phyloP scores from a whole-genome alignment of 2,888 invertebrate species.

The Orthosia cruda region DNA sequence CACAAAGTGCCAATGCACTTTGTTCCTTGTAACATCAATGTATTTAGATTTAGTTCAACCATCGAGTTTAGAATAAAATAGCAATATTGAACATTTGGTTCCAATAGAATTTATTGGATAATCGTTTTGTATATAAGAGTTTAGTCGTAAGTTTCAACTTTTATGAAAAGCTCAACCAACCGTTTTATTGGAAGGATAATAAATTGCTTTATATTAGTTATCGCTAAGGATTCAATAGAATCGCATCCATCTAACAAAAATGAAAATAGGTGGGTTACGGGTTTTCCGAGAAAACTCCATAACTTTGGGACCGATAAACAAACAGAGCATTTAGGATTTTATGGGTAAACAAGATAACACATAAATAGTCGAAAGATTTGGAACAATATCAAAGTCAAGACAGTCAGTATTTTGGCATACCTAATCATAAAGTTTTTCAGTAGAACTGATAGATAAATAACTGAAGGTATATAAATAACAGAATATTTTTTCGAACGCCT shows the following conservation, averaged over 20 bases:
- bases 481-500: too few species aligned
- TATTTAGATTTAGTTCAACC: background rate
- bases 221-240: background rate
- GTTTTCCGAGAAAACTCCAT: slow-evolving; percentile 34
- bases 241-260: background rate
- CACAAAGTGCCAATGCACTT: slow-evolving; percentile 37
- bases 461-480: too few species aligned
- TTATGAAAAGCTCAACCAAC: background rate
- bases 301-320: slow-evolving; percentile 35
- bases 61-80: background rate
- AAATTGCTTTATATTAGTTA: background rate
- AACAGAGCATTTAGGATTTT: slow-evolving; percentile 36
- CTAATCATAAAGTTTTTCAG: background rate
- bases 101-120: background rate
- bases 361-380: slow-evolving; percentile 22
- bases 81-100: background rate
- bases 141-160: background rate
- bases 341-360: slow-evolving; percentile 49
- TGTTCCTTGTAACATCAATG: background rate
- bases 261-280: slow-evolving; percentile 1
- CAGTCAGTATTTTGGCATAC: slow-evolving; percentile 3
- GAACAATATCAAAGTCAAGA: slow-evolving; percentile 28
- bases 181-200: background rate
- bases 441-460: background rate
- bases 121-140: background rate